phyloP scores from a whole-genome alignment of 2,797 vertebrate genomes.

The Myotis findleyi region DNA sequence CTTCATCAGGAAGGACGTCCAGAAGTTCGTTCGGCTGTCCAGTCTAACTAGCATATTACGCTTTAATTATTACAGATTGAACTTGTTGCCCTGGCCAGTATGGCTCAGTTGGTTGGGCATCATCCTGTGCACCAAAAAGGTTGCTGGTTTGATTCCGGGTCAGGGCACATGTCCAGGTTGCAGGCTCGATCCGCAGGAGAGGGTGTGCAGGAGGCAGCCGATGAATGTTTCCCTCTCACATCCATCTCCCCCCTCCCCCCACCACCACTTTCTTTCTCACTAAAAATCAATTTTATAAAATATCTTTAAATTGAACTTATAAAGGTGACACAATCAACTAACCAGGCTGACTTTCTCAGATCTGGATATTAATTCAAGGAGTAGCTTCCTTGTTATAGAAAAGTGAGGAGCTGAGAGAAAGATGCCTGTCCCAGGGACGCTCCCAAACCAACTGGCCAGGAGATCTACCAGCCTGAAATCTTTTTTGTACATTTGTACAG shows the following conservation, averaged over 20 bases:
- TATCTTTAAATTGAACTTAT: neutral
- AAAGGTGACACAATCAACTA: neutral
- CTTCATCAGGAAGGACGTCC: too few species aligned
- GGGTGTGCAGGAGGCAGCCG: neutral
- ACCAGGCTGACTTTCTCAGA: neutral
- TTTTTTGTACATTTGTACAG: neutral
- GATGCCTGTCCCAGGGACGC: neutral
- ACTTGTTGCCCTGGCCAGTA: neutral
- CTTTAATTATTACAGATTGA: neutral
- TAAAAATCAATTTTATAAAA: neutral
- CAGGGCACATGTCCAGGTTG: neutral
- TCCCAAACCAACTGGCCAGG: neutral
- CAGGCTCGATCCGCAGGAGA: neutral
- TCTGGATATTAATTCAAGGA: neutral
- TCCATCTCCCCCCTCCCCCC: neutral
- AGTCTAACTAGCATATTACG: too few species aligned
- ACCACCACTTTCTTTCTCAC: neutral
- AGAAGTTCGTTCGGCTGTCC: too few species aligned
- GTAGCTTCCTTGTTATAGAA: slow-evolving; percentile 5
- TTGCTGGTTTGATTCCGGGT: neutral
- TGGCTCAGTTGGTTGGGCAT: neutral
- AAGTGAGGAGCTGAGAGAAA: neutral
- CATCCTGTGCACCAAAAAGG: neutral
- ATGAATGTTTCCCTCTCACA: neutral
- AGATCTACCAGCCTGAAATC: neutral